A percentile compares a stretch with the other conserved stretches of the same genome.
Evolutionary conservation across 2,113 vertebrate genomes (phyloP).

Genomic region (Periophthalmus modestus): DNA sequence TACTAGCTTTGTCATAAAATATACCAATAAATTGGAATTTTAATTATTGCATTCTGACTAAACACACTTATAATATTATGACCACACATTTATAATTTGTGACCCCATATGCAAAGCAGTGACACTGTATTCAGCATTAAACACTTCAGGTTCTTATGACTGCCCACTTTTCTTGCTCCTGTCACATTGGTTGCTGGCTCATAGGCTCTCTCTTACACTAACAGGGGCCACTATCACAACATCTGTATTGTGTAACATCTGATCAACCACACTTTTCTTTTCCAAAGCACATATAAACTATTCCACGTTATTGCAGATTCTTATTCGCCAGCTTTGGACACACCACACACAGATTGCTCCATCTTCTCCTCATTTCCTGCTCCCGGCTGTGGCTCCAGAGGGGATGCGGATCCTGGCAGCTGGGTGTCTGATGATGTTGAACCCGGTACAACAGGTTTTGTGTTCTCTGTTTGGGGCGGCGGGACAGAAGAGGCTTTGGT

Average conservation of each 20-base stretch:
- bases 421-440: slow-evolving; percentile 18
- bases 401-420: slow-evolving; percentile 38
- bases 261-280: neutral
- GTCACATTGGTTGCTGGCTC: neutral
- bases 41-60: neutral
- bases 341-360: slow-evolving; percentile 54
- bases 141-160: neutral
- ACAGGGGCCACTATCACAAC: neutral
- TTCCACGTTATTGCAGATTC: slow-evolving; percentile 61
- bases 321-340: slow-evolving; percentile 14
- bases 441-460: slow-evolving; percentile 11
- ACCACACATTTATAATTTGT: neutral
- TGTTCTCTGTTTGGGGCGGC: slow-evolving; percentile 17
- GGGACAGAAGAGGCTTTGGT: slow-evolving; percentile 35
- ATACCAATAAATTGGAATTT: neutral
- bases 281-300: neutral
- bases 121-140: neutral
- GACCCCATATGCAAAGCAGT: neutral
- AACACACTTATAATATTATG: neutral
- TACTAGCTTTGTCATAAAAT: neutral
- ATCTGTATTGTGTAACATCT: neutral
- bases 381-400: slow-evolving; percentile 46
- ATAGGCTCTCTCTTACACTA: neutral
- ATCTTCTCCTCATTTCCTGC: slow-evolving; percentile 59
- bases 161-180: neutral